Evolutionary conservation across 2,888 invertebrate genomes (phyloP), one percentile per base, ranked within the genome.

Genomic region (Leptopilina drosophilae): DNA sequence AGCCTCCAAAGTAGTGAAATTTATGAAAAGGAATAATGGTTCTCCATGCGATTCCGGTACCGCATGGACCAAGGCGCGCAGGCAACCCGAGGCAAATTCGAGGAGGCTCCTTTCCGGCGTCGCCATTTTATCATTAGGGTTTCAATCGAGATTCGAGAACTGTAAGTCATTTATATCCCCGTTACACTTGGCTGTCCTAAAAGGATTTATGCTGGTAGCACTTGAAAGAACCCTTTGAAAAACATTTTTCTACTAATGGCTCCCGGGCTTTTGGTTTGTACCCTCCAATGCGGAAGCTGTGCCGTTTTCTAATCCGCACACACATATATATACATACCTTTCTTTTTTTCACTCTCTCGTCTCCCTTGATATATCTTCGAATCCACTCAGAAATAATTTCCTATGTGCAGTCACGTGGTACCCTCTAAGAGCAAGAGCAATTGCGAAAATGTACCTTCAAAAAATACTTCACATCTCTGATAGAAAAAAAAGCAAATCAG

Each of bases 241-340:
- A 91, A 91, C 86, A 91, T 91, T 91, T 91, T 91, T 91, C 88
- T 89, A 90, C 90, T 91, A 91, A 91, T 91, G 91, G 90, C 87
- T 89, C 87, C 85, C 85, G 73, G 73, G 84, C 84, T 83, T 82
- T 80, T 53, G 82, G 83, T 49, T 49, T 82, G 86, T 83, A 87
- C 87, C 87, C 84, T 84, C 84, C 59, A 11, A 49, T 49, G 49
- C 49, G 49, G 66, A 78, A 76, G 78, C 80, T 81, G 78, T 78
- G 15, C 62, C 62, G 62, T 62, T 62, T 80, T 73, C 79, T 82
- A 80, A 76, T 77, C 77, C 79, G 80, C 77, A 82, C 81, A 80
- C 73, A 75, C 2, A 33, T 33, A 33, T 33, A 33, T 65, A 78
- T 53, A 59, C 40, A 64, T 75, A 42, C 42, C 42, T 42, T 42